Evolutionary conservation across 1,140 invertebrate genomes (phyloP), one percentile per base, ranked within the genome.

Genomic region (Wasmannia auropunctata): DNA sequence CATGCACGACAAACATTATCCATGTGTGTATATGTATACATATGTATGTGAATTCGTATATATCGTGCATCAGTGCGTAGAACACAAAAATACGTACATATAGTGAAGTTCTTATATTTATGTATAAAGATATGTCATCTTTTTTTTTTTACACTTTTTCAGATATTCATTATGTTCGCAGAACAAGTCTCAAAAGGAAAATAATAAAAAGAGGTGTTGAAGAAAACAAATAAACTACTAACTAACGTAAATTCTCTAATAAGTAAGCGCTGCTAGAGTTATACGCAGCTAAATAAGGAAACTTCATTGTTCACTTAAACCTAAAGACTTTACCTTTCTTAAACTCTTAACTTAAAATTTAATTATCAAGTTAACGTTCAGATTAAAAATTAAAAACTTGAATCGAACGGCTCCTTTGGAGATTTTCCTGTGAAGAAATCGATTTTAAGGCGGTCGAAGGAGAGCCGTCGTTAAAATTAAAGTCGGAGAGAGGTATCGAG

Each of bases 1-100:
- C 67, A 88, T 87, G 70, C 86, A 85, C 14, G 67, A 28, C 51
- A 85, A 25, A 49, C 28, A 65, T 4, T 77, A n/a, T 54, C 11
- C 37, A 1, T 63, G 28, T 67, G 5, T 25, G 28, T 69, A 3
- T 49, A 1, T 31, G 81, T 54, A 43, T 88, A 76, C 62, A 88
- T 85, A 80, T 76, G 69, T 54, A 75, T 34, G 34, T 51, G 25
- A 74, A 63, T 67, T 87, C 22, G 19, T 67, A 65, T 67, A 46
- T 25, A 58, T 62, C 86, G 56, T 69, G 65, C 16, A 28, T 25
- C 25, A 22, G 11, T 49, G 58, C n/a, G 31, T 51, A 37, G 1
- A 65, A 65, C 10, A 49, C 49, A 31, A 49, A 79, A 22, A 25
- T 79, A 80, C 1, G 22, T 83, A 25, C 49, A 56, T 56, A 70